Conservation (phyloP, 2,888 invertebrate species). For the Ceramica pisi region DNA sequence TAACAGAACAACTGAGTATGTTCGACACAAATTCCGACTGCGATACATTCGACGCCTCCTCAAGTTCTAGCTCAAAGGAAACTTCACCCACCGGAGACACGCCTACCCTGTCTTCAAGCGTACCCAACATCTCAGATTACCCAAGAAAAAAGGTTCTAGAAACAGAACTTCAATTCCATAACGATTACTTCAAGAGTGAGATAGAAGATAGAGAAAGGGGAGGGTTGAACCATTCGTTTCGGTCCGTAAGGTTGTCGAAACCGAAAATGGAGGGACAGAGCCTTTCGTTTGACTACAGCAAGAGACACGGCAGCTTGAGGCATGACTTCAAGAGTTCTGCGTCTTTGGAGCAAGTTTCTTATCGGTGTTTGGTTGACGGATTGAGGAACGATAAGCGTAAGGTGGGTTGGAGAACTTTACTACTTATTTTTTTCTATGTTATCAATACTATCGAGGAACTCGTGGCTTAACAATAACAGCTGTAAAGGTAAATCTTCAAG, state of each 20-base stretch:
- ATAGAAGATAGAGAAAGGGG: slow-evolving; percentile 71
- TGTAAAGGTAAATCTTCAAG: too few relatives aligned
- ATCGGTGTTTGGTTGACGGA: slow-evolving; percentile 78
- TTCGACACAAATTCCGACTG: slow-evolving; percentile 94
- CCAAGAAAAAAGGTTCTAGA: slow-evolving; percentile 64
- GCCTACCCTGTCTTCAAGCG: slow-evolving; percentile 80
- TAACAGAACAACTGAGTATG: slow-evolving; percentile 94
- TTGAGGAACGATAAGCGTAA: slow-evolving; percentile 76
- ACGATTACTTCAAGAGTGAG: slow-evolving; percentile 84
- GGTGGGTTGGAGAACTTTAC: slow-evolving; percentile 67
- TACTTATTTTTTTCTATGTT: neutral
- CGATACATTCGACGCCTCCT: slow-evolving; percentile 91
- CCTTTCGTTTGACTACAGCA: slow-evolving; percentile 77
- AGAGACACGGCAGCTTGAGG: slow-evolving; percentile 76
- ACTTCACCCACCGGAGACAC: slow-evolving; percentile 91
- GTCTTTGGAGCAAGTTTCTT: slow-evolving; percentile 82
- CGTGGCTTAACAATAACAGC: too few relatives aligned
- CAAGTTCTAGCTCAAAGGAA: slow-evolving; percentile 90
- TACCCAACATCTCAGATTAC: slow-evolving; percentile 78
- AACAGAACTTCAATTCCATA: slow-evolving; percentile 80
- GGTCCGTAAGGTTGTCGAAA: slow-evolving; percentile 77
- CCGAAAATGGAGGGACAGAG: slow-evolving; percentile 75
- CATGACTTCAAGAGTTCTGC: slow-evolving; percentile 80
- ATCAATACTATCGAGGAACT: neutral
- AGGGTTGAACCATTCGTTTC: slow-evolving; percentile 78